Percentiles rank a stretch among this genome's conserved stretches.
phyloP scores from a whole-genome alignment of 2,888 invertebrate species.

The Xanthorhoe designata region DNA sequence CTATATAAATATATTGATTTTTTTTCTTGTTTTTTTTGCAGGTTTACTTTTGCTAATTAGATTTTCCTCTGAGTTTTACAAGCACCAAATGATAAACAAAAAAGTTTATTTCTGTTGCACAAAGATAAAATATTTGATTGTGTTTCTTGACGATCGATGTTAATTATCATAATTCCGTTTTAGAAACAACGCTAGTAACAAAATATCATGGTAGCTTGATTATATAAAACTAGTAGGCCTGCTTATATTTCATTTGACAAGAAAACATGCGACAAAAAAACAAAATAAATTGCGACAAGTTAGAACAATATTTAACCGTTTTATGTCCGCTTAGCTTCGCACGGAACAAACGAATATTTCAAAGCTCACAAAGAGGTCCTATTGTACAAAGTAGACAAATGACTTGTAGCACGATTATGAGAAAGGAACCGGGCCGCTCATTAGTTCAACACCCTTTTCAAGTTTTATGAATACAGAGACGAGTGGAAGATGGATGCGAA shows the following conservation, averaged over 20 bases:
- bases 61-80: no score
- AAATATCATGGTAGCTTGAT: background rate
- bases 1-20: no score
- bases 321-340: constrained; percentile 30
- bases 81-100: no score
- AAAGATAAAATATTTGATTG: no score
- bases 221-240: background rate
- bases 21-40: no score
- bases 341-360: constrained; percentile 39
- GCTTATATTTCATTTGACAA: background rate
- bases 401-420: constrained; percentile 35
- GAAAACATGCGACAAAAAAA: constrained; percentile 6
- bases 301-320: constrained; percentile 27
- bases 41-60: no score
- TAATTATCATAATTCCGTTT: background rate
- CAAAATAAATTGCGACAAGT: constrained; percentile 26
- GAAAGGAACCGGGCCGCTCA: constrained; percentile 28
- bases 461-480: constrained; percentile 7
- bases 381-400: constrained; percentile 39
- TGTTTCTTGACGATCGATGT: no score
- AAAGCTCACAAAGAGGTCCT: constrained; percentile 39
- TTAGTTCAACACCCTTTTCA: constrained; percentile 24
- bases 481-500: background rate
- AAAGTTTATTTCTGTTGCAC: no score
- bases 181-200: background rate